Base-by-base conservation (phyloP, 2,113 vertebrate species). In the Macrotus californicus region DNA sequence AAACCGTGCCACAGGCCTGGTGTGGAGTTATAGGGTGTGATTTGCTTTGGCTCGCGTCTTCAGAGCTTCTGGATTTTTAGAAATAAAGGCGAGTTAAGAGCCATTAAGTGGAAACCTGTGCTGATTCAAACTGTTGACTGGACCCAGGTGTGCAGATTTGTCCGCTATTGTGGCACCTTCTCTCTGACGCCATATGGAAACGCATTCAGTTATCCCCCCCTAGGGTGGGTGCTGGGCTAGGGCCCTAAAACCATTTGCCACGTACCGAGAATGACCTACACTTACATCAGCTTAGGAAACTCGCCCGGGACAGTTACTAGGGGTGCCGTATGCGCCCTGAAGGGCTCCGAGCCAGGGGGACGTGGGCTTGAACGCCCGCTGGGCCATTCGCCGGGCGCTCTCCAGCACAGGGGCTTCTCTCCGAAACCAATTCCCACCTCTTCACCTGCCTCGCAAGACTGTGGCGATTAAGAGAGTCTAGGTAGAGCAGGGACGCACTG, bases 11-110 rank as follows among this genome's bases (percentile, higher is more conserved):
- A 39, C 56, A 80, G 18, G 93, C 59, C 94, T 88, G 75, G 72
- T 24, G 39, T 59, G 52, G 73, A 76, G 72, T 92, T 73, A 85
- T 29, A 19, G 43, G 59, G 87, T 93, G 88, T 87, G 94, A 94
- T 66, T 96, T 73, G 31, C 64, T 56, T 83, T 31, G 86, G 64
- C n/a, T 2, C 7, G 67, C n/a, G 70, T 94, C 89, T 93, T 93
- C 48, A 64, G 95, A 89, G 73, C 85, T 82, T 81, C 61, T 67
- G 80, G 75, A 19, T 75, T 84, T 87, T 67, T 2, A 18, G 93
- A 66, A 69, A 48, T 43, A 83, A 92, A 36, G 1, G 64, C 85
- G 61, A 59, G 52, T 96, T 46, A 39, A 26, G 64, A 83, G 91
- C 50, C 61, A 29, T 89, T 50, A 66, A 15, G 41, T 22, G 77